Conservation (phyloP, 2,113 vertebrate species). For the Centropus bengalensis region DNA sequence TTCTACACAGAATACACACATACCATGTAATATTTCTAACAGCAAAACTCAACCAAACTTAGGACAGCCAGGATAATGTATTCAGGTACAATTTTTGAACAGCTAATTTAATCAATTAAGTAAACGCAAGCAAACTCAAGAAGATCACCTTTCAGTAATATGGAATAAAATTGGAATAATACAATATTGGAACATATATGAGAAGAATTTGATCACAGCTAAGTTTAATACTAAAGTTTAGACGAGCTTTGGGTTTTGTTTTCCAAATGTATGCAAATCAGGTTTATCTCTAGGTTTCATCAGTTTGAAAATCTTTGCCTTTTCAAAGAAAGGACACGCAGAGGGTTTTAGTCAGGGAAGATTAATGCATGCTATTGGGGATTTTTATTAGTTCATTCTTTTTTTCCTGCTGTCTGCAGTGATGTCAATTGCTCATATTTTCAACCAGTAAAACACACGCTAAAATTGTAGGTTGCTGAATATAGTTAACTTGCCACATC, state of each 20-base stretch:
- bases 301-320: neutral
- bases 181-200: neutral
- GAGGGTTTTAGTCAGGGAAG: neutral
- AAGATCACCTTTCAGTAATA: neutral
- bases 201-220: neutral
- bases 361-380: neutral
- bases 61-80: neutral
- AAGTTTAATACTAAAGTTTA: neutral
- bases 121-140: neutral
- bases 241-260: neutral
- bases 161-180: neutral
- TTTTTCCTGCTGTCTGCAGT: neutral
- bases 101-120: neutral
- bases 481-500: conserved; percentile 44
- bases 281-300: neutral
- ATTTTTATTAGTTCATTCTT: conserved; percentile 38
- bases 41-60: neutral
- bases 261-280: neutral
- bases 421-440: conserved; percentile 24
- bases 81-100: neutral
- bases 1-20: accelerated
- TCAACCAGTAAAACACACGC: conserved; percentile 30
- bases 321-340: neutral
- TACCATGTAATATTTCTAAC: neutral
- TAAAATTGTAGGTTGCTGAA: conserved; percentile 61